Evolutionary conservation across 2,113 vertebrate species (phyloP).

Genomic region (Toxotes jaculatrix): DNA sequence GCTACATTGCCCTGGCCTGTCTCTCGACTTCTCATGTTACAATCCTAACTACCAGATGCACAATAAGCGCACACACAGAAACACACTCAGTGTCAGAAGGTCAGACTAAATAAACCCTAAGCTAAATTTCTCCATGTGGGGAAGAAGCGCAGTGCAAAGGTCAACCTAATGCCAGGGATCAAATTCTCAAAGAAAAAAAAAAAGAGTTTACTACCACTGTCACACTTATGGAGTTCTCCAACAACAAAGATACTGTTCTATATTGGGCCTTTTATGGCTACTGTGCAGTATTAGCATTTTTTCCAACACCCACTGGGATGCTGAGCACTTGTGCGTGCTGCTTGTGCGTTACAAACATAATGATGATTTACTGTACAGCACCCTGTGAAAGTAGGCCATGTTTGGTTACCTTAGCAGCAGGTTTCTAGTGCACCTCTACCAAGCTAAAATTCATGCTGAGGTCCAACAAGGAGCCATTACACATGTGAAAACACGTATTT

Average conservation of each 20-base stretch:
- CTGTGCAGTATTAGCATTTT: not conserved
- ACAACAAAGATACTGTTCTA: not conserved
- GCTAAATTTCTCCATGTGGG: constrained; percentile 13
- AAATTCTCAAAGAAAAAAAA: constrained; percentile 11
- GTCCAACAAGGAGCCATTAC: not conserved
- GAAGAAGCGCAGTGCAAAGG: constrained; percentile 17
- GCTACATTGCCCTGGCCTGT: not conserved
- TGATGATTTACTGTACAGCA: constrained; percentile 25
- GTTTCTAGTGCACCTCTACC: not conserved
- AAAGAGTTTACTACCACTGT: not conserved
- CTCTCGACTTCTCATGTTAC: constrained; percentile 32
- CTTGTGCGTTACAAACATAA: constrained; percentile 16
- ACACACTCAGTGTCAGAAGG: constrained; percentile 3
- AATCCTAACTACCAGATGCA: not conserved
- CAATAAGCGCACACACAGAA: not conserved
- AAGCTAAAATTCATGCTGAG: not conserved
- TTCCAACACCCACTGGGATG: constrained; percentile 15
- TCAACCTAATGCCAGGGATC: constrained; percentile 23
- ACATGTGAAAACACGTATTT: not conserved
- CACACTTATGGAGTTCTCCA: not conserved
- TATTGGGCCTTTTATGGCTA: not conserved
- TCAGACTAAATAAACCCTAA: constrained; percentile 35
- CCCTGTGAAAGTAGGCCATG: constrained; percentile 44
- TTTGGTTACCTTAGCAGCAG: constrained; percentile 39
- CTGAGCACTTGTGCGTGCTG: constrained; percentile 3